These are phyloP conservation scores for Gasteruption jaculator DNA, from an alignment of 2,888 invertebrate species.

Conservation along the genomic window DNA sequence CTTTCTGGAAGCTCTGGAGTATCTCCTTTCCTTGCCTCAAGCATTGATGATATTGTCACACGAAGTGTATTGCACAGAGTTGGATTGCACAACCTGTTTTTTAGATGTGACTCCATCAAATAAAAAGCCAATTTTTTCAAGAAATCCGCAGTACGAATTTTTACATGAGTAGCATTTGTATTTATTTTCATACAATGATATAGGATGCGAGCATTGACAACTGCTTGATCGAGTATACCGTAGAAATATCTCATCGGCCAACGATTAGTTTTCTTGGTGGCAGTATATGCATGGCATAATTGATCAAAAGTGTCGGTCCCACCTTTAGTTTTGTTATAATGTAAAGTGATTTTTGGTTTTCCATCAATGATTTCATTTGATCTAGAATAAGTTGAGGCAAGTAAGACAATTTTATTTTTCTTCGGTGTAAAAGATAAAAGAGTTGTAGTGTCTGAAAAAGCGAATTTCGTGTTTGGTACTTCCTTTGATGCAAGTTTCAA, in stretches of 20 bases:
- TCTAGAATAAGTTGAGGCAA: conserved; percentile 3
- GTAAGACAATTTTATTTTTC: conserved; percentile 15
- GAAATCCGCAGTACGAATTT: no score
- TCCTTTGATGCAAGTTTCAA: conserved; percentile 23
- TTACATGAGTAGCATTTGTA: no score
- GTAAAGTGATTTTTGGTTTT: conserved; percentile 24
- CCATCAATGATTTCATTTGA: conserved; percentile 4
- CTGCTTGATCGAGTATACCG: conserved; percentile 27
- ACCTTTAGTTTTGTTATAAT: no score
- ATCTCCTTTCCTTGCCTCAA: no score
- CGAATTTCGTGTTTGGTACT: conserved; percentile 21
- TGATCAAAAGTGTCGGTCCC: conserved; percentile 31
- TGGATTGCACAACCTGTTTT: no score
- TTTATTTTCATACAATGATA: no score
- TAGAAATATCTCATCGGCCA: conserved; percentile 30
- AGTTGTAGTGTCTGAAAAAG: conserved; percentile 28
- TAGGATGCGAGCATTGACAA: conserved; percentile 24
- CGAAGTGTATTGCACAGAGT: no score
- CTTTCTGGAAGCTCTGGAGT: background rate
- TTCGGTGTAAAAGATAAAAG: conserved; percentile 31
- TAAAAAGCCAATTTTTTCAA: no score
- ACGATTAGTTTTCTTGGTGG: conserved; percentile 21
- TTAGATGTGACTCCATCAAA: no score
- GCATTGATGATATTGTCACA: no score
- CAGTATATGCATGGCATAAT: conserved; percentile 25